Base-by-base conservation (phyloP, 2,797 vertebrate species). In the Falco naumanni region DNA sequence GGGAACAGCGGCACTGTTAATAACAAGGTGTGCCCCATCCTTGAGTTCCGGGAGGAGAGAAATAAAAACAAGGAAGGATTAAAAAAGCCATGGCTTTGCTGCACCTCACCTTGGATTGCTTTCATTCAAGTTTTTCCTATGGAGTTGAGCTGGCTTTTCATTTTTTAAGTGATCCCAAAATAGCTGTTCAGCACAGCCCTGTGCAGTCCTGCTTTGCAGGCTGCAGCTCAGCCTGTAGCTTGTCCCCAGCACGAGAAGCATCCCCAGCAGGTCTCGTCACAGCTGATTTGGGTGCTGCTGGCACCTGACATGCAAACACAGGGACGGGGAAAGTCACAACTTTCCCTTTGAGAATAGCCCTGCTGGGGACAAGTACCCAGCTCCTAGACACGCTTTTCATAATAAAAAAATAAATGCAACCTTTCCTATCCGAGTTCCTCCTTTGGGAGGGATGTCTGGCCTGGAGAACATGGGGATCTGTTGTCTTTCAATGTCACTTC, bases 401-500 rank as follows among this genome's bases (percentile, higher is more conserved):
- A 69, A 59, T 25, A 45, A 63, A 65, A 74, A 54, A 47, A 26
- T 71, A 89, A 89, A 80, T 4, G 6, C 48, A 66, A 45, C 48
- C 70, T 87, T 64, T 87, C 12, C 3, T 68, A 69, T 59, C 45
- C 19, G 29, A 33, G 65, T 22, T 59, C 25, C 51, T 45, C 64
- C 69, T 63, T 59, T 4, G 25, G 86, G 74, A 84, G 69, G 86
- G 69, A 22, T 19, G 33, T 75, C 68, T 75, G 85, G 64, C 34
- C 83, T 53, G 45, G 69, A 39, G 83, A 75, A 39, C 51, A 2
- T 6, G n/a, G 74, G 75, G 47, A 51, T 78, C 83, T 82, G 83
- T 75, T 59, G 70, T 37, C 89, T 94, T 75, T 94, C 74, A 74
- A 8, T 57, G 92, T 60, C 94, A 70, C 87, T 65, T 74, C 65